Conservation (phyloP, 2,888 invertebrate species). For the Lumbricus terrestris region DNA sequence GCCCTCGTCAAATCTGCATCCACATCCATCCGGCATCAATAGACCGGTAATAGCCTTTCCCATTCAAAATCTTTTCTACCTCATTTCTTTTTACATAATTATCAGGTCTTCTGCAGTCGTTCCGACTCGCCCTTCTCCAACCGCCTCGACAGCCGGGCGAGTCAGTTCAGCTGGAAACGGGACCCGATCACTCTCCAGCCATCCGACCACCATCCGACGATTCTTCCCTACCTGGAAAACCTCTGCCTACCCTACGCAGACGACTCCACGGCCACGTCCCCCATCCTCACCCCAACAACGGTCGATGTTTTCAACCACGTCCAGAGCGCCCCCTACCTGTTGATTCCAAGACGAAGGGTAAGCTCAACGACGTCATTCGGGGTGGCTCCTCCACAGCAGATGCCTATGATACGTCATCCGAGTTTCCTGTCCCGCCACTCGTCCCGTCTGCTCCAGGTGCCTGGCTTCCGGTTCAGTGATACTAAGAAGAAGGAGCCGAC, state of each 20-base stretch:
- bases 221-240: conserved; percentile 30
- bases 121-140: conserved; percentile 95
- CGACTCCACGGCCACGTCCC: conserved; percentile 67
- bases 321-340: neutral
- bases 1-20: too few relatives aligned
- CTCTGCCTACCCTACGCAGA: conserved; percentile 34
- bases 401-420: neutral
- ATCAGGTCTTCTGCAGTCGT: conserved; percentile 89
- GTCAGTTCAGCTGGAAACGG: conserved; percentile 32
- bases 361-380: neutral
- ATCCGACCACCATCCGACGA: conserved; percentile 11
- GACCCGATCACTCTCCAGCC: neutral
- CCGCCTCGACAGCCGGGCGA: conserved; percentile 59
- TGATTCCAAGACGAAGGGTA: neutral
- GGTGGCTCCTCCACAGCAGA: neutral
- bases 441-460: neutral
- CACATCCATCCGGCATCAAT: too few relatives aligned
- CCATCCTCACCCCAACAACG: conserved; percentile 55
- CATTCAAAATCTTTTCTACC: too few relatives aligned
- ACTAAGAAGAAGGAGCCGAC: conserved; percentile 35
- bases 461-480: conserved; percentile 17
- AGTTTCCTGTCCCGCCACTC: conserved; percentile 20
- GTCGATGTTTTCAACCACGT: conserved; percentile 16
- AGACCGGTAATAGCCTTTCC: too few relatives aligned
- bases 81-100: too few relatives aligned